These are phyloP conservation scores for Kuschelorhynchus macadamiae DNA, from an alignment of 2,888 invertebrate genomes.

Conservation along the genomic window DNA sequence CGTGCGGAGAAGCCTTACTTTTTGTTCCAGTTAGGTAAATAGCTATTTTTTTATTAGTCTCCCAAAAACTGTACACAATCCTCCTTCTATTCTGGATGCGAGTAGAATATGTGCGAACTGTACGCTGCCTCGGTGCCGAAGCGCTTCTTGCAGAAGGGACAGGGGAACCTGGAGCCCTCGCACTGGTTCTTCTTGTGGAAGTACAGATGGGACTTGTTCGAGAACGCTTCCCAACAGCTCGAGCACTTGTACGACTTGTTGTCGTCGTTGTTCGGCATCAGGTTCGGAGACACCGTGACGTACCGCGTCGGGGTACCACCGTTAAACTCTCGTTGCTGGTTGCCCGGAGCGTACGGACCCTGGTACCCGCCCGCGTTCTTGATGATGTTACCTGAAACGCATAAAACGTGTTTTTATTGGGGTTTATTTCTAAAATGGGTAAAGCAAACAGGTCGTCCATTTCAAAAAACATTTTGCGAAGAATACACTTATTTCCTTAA, in stretches of 20 bases:
- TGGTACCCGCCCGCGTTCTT: constrained; percentile 46
- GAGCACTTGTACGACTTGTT: constrained; percentile 66
- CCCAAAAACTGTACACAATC: constrained; percentile 24
- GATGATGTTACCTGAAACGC: constrained; percentile 26
- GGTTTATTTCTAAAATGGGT: no score
- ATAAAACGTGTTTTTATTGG: no score
- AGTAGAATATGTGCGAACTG: constrained; percentile 68
- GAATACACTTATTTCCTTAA: no score
- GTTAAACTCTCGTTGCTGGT: constrained; percentile 7
- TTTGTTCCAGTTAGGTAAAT: no score
- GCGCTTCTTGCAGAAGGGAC: constrained; percentile 68
- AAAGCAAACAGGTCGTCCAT: no score
- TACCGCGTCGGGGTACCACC: constrained; percentile 9
- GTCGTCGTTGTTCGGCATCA: constrained; percentile 47
- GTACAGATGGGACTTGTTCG: constrained; percentile 67
- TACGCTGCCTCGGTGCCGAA: constrained; percentile 69
- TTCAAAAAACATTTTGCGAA: no score
- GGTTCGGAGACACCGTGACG: constrained; percentile 31
- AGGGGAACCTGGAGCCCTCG: constrained; percentile 67
- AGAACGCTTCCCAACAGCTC: constrained; percentile 66
- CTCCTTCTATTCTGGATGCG: constrained; percentile 65
- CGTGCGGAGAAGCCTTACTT: no score
- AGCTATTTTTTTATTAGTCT: no score
- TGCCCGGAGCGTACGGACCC: constrained; percentile 38
- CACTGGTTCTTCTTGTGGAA: constrained; percentile 69